Evolutionary conservation across 2,797 vertebrate genomes (phyloP).

Genomic region (Poecilia gillii): DNA sequence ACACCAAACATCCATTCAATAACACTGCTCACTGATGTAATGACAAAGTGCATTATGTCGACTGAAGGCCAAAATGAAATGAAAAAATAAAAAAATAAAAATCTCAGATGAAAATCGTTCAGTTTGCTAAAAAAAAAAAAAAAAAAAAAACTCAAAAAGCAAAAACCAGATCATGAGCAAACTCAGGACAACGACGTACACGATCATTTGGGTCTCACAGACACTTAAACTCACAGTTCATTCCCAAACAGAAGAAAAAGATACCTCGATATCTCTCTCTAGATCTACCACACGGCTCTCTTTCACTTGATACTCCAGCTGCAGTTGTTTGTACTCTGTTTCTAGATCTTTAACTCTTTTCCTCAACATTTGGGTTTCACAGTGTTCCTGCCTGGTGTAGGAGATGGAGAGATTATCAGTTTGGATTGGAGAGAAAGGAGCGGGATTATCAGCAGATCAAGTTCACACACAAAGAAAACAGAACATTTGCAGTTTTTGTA

Average conservation of each 20-base stretch:
- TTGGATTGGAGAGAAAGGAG: conserved; percentile 40
- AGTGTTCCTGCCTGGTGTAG: conserved; percentile 84
- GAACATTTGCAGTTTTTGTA: conserved; percentile 23
- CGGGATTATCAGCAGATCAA: conserved; percentile 33
- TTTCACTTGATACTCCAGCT: conserved; percentile 85
- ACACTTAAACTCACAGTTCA: conserved; percentile 68
- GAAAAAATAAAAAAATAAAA: conserved; percentile 39
- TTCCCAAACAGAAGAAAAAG: conserved; percentile 67
- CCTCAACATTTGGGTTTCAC: conserved; percentile 86
- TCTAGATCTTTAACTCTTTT: conserved; percentile 87
- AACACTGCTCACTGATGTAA: conserved; percentile 44
- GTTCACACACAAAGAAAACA: conserved; percentile 61
- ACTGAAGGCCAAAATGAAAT: conserved; percentile 37
- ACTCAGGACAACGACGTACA: conserved; percentile 52
- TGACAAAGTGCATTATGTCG: conserved; percentile 47
- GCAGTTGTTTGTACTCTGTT: conserved; percentile 86
- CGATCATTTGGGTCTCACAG: conserved; percentile 66
- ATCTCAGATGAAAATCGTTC: conserved; percentile 21
- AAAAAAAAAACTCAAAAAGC: conserved; percentile 15
- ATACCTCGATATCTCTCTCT: conserved; percentile 87
- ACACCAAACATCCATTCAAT: conserved; percentile 44
- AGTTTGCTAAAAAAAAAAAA: conserved; percentile 1
- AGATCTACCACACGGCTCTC: conserved; percentile 83
- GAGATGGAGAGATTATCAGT: conserved; percentile 66
- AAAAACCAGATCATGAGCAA: conserved; percentile 55